phyloP scores from a whole-genome alignment of 2,888 invertebrate species.

The Drosophila ochracea region DNA sequence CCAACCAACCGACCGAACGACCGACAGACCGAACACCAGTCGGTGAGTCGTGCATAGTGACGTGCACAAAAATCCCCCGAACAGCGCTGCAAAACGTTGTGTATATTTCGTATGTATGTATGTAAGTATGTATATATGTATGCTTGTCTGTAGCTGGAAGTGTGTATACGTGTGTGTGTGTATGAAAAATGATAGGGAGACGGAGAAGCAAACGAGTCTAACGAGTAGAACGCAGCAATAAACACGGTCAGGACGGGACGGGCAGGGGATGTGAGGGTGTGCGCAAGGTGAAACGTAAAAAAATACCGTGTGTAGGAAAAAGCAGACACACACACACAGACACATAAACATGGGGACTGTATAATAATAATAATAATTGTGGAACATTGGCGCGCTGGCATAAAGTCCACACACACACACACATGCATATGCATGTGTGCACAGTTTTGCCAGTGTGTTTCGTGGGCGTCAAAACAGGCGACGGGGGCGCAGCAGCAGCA shows the following conservation, averaged over 20 bases:
- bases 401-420: slow-evolving; percentile 33
- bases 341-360: slow-evolving; percentile 29
- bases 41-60: slow-evolving; percentile 56
- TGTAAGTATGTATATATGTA: slow-evolving; percentile 2
- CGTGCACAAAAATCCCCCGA: slow-evolving; percentile 71
- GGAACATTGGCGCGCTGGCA: slow-evolving; percentile 66
- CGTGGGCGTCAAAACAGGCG: slow-evolving; percentile 40
- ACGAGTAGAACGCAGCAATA: slow-evolving; percentile 67
- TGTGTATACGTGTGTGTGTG: slow-evolving; percentile 15
- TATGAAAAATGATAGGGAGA: slow-evolving; percentile 71
- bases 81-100: slow-evolving; percentile 31
- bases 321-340: slow-evolving; percentile 32
- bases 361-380: slow-evolving; percentile 77
- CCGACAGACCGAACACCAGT: slow-evolving; percentile 27
- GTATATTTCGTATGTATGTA: slow-evolving; percentile 23
- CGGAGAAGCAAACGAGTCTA: slow-evolving; percentile 67
- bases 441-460: slow-evolving; percentile 30
- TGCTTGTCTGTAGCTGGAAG: slow-evolving; percentile 19
- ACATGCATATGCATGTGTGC: slow-evolving; percentile 19
- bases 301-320: slow-evolving; percentile 51
- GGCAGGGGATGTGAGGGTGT: slow-evolving; percentile 36
- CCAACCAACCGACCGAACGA: slow-evolving; percentile 11
- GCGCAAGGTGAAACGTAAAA: slow-evolving; percentile 75
- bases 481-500: slow-evolving; percentile 25
- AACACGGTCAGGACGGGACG: slow-evolving; percentile 25